phyloP scores from a whole-genome alignment of 2,113 vertebrate species.

The Cavia aperea region DNA sequence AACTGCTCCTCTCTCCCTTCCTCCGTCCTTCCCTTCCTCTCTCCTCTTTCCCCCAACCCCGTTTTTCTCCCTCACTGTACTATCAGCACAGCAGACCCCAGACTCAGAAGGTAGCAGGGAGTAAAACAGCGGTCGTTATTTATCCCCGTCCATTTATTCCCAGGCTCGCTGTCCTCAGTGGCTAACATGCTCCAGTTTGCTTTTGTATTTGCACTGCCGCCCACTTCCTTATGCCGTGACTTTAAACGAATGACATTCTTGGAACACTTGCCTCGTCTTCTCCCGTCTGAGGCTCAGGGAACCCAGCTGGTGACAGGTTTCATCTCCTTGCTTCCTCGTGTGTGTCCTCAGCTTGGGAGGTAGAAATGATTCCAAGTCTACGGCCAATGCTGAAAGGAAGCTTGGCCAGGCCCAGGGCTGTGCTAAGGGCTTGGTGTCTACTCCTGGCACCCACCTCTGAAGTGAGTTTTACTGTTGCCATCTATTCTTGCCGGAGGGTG shows the following conservation, averaged over 20 bases:
- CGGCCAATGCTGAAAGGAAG: background rate
- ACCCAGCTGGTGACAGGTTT: conserved; percentile 10
- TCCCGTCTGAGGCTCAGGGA: conserved; percentile 19
- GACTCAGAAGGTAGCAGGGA: background rate
- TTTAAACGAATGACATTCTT: conserved; percentile 48
- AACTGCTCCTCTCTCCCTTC: background rate
- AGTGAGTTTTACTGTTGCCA: background rate
- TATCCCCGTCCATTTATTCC: background rate
- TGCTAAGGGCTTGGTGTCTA: background rate
- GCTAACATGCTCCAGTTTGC: conserved; percentile 37
- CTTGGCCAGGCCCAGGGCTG: rapidly evolving
- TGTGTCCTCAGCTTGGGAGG: background rate
- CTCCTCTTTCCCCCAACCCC: background rate
- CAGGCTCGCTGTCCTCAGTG: background rate
- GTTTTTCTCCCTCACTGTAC: background rate
- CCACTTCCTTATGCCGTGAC: conserved; percentile 53
- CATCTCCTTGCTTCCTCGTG: background rate
- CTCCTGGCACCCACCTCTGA: background rate
- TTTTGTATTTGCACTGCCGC: conserved; percentile 24
- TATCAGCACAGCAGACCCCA: background rate
- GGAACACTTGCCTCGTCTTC: conserved; percentile 32
- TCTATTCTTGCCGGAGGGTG: background rate
- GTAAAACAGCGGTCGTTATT: background rate
- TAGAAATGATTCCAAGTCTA: background rate
- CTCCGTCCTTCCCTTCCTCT: background rate